A percentile compares a stretch with the other conserved stretches of the same genome.
Evolutionary conservation across 1,140 invertebrate species (phyloP).

Genomic region (Anoplophora glabripennis): DNA sequence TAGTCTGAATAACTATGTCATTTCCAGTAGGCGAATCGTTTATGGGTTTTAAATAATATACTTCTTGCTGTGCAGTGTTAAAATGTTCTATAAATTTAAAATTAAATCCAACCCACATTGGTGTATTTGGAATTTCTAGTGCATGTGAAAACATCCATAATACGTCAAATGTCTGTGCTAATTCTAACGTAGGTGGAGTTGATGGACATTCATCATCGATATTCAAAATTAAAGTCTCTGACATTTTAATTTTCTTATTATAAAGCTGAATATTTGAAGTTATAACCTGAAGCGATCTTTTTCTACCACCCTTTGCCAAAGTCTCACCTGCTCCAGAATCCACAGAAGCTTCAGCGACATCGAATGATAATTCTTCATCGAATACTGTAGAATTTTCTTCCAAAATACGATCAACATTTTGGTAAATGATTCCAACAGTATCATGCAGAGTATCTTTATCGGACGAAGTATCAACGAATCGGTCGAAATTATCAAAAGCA

Average conservation of each 20-base stretch:
- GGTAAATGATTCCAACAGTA: constrained; percentile 51
- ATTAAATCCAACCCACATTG: constrained; percentile 26
- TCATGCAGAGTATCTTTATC: constrained; percentile 53
- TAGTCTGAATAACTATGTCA: constrained; percentile 25
- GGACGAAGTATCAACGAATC: constrained; percentile 46
- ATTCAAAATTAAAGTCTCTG: constrained; percentile 10
- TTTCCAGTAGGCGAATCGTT: constrained; percentile 27
- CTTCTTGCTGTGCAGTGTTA: constrained; percentile 22
- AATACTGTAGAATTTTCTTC: neutral
- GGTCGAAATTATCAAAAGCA: constrained; percentile 51
- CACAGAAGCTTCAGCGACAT: neutral
- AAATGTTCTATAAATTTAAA: constrained; percentile 3
- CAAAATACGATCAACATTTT: constrained; percentile 26
- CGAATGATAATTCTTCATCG: constrained; percentile 4
- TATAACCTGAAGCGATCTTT: constrained; percentile 24
- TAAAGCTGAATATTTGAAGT: constrained; percentile 9
- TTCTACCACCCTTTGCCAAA: constrained; percentile 14
- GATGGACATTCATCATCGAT: neutral
- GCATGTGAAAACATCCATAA: constrained; percentile 22
- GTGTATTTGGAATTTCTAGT: constrained; percentile 15
- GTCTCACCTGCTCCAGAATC: neutral
- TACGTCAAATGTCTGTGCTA: constrained; percentile 8
- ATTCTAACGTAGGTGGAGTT: constrained; percentile 10
- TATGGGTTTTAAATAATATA: constrained; percentile 27
- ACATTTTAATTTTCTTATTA: constrained; percentile 14